A percentile compares a stretch with the other conserved stretches of the same genome.
Conservation (phyloP, 2,113 vertebrate species). For the Malurus cyaneus region DNA sequence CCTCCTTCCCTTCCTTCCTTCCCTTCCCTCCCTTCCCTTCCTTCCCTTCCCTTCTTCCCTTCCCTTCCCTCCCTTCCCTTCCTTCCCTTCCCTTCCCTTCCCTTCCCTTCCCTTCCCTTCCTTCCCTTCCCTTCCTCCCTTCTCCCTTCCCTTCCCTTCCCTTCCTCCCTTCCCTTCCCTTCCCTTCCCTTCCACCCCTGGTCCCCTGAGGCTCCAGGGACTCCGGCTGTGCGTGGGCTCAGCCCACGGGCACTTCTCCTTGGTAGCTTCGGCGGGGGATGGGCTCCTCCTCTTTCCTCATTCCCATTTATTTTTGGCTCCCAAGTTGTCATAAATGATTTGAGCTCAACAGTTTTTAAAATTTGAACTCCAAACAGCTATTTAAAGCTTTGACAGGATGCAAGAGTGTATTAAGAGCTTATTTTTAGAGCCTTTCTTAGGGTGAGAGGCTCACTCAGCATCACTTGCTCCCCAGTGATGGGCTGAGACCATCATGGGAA, state of each 20-base stretch:
- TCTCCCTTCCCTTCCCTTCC: no score
- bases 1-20: no score
- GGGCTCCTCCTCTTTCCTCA: background rate
- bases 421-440: constrained; percentile 46
- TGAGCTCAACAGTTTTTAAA: constrained; percentile 47
- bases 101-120: background rate
- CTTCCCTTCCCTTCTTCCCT: no score
- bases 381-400: constrained; percentile 57
- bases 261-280: rapidly evolving
- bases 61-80: no score
- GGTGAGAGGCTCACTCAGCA: background rate
- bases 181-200: rapidly evolving
- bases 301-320: constrained; percentile 52
- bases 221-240: rapidly evolving
- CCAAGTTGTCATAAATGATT: constrained; percentile 54
- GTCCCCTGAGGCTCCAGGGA: rapidly evolving
- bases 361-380: constrained; percentile 36
- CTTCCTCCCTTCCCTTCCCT: background rate
- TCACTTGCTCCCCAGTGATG: background rate
- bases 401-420: constrained; percentile 8
- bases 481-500: background rate
- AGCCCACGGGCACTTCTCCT: background rate
- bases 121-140: background rate
- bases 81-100: no score
- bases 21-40: no score